Conservation (phyloP, 2,888 invertebrate genomes). For the Macrosiphum euphorbiae region DNA sequence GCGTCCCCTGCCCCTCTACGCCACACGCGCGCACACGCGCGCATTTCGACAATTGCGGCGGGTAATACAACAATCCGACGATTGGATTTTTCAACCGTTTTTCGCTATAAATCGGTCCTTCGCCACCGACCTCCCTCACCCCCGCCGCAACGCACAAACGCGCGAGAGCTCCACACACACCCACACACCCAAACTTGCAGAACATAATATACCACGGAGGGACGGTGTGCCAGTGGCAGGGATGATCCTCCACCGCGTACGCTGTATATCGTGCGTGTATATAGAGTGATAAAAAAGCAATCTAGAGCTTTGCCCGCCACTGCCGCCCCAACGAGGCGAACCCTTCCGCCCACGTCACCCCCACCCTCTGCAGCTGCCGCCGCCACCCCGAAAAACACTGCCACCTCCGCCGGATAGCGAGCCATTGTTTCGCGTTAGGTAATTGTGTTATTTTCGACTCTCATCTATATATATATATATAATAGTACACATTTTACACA, state of each 20-base stretch:
- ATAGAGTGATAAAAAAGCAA: slow-evolving; percentile 62
- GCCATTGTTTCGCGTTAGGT: slow-evolving; percentile 61
- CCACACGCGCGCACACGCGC: not conserved
- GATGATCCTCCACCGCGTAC: slow-evolving; percentile 11
- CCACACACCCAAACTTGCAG: not conserved
- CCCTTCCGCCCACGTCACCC: not conserved
- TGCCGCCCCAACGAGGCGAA: not conserved
- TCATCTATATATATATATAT: not conserved
- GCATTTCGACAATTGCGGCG: slow-evolving; percentile 30
- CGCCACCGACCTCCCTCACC: not conserved
- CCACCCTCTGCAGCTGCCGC: not conserved
- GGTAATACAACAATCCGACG: slow-evolving; percentile 42
- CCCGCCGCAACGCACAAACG: not conserved
- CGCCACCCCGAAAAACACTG: not conserved
- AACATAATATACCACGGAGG: not conserved
- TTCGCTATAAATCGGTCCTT: not conserved
- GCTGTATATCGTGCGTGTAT: slow-evolving; percentile 46
- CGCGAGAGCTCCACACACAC: not conserved
- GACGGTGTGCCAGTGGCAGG: not conserved
- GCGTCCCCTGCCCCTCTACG: not conserved
- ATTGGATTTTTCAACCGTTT: slow-evolving; percentile 55
- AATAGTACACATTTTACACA: slow-evolving; percentile 12
- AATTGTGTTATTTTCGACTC: slow-evolving; percentile 61
- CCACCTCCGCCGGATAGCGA: not conserved
- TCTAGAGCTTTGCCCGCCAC: slow-evolving; percentile 48